Percentiles rank a stretch among this genome's conserved stretches.
These are phyloP conservation scores for Dipodomys stephensi DNA, from an alignment of 2,113 vertebrate genomes.

Conservation along the genomic window DNA sequence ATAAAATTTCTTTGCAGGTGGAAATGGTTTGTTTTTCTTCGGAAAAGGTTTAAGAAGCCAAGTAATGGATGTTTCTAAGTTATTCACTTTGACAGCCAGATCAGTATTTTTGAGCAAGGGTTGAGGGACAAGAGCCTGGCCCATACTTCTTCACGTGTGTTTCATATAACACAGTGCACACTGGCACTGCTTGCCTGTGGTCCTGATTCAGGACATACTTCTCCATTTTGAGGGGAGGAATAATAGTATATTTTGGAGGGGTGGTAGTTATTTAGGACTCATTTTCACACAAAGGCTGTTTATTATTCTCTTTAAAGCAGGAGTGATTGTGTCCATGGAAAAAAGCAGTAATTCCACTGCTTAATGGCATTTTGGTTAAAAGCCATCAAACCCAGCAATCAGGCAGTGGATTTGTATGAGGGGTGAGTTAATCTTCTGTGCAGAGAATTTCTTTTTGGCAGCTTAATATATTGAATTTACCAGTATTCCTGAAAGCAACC, in stretches of 20 bases:
- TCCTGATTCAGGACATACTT: background rate
- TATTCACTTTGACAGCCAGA: background rate
- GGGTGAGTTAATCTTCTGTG: background rate
- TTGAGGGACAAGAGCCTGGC: background rate
- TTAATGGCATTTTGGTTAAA: background rate
- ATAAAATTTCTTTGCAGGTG: slow-evolving; percentile 20
- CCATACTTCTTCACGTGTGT: background rate
- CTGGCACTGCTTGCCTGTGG: background rate
- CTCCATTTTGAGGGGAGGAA: background rate
- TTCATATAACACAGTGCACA: no score
- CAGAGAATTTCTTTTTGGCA: background rate
- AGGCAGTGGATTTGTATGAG: background rate
- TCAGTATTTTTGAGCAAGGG: background rate
- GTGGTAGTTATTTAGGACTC: background rate
- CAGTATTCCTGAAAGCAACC: background rate
- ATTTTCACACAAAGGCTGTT: background rate
- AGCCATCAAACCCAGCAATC: slow-evolving; percentile 9
- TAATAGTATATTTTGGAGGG: background rate
- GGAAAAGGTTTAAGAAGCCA: slow-evolving; percentile 5
- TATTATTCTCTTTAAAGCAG: background rate
- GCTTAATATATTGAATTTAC: slow-evolving; percentile 3
- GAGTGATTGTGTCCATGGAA: background rate
- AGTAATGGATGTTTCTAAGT: background rate
- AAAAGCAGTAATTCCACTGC: background rate
- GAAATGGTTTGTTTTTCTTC: slow-evolving; percentile 38